Evolutionary conservation across 2,888 invertebrate species (phyloP), one percentile per base, ranked within the genome.

Genomic region (Apoderus coryli): DNA sequence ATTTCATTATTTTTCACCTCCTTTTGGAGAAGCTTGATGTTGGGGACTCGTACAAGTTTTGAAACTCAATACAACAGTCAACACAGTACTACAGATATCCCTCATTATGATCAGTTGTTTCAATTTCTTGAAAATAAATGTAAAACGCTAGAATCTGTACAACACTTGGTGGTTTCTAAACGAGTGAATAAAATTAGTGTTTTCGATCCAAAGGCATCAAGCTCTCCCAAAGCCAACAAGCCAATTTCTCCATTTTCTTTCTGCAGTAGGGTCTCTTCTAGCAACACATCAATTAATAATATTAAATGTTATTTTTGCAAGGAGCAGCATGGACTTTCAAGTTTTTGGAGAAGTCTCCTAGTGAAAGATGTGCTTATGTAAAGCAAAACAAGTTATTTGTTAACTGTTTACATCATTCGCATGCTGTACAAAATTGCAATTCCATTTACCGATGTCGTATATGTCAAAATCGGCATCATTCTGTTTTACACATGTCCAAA

Each of bases 101-200:
- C 15, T 9, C 14, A 4, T 27, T 27, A 14, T 10, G 4, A 27
- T 5, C 9, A 13, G 9, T n/a, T 27, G 10, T 27, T 4, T 16
- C 15, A 27, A 15, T 27, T 27, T 27, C 10, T 27, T 12, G 27
- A 27, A 27, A 27, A 27, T 27, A 27, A 27, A 16, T 27, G 27
- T 14, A 27, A 27, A 4, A 16, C 27, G n/a, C 16, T 27, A n/a
- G 27, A 27, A n/a, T 27, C 27, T 3, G 14, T 27, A 4, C 27
- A 27, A 14, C 27, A 27, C 16, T 14, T 27, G 4, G 13, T 14
- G 9, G 13, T 13, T 4, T 4, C 4, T 25, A 25, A 25, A 25
- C n/a, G n/a, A n/a, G n/a, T n/a, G n/a, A n/a, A n/a, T n/a, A n/a
- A n/a, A n/a, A n/a, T n/a, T n/a, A n/a, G n/a, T n/a, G n/a, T n/a